A percentile compares a stretch with the other conserved stretches of the same genome.
Conservation (phyloP, 2,797 vertebrate genomes). For the Enteromius fasciolatus region DNA sequence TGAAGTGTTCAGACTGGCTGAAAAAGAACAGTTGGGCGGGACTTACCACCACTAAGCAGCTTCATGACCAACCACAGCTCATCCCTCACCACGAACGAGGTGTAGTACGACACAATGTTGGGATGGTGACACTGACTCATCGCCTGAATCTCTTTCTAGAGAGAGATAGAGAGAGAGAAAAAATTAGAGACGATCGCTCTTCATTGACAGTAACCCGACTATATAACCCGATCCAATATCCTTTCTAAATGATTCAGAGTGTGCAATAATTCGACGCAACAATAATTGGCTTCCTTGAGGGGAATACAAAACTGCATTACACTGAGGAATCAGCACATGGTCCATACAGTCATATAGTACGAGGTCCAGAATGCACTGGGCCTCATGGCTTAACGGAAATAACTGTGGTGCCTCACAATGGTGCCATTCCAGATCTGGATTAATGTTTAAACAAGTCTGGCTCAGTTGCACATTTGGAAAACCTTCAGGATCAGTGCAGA, state of each 20-base stretch:
- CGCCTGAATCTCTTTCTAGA: conserved; percentile 98
- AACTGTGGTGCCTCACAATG: conserved; percentile 17
- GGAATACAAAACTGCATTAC: neutral
- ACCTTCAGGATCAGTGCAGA: conserved; percentile 14
- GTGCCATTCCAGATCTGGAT: conserved; percentile 37
- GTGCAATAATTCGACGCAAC: neutral
- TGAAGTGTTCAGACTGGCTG: neutral
- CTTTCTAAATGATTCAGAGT: conserved; percentile 18
- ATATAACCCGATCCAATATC: neutral
- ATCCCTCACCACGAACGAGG: conserved; percentile 97
- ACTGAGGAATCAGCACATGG: neutral
- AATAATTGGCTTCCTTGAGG: neutral
- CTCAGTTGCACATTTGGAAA: conserved; percentile 24
- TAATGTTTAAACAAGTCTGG: conserved; percentile 40
- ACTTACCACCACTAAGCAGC: conserved; percentile 95
- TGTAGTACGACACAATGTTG: conserved; percentile 98
- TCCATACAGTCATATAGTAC: conserved; percentile 13
- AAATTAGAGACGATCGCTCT: neutral
- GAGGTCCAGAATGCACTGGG: conserved; percentile 25
- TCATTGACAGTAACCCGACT: neutral
- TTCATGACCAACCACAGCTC: conserved; percentile 99
- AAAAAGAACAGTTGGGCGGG: neutral
- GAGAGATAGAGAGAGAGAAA: conserved; percentile 47
- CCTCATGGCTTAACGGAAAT: conserved; percentile 37
- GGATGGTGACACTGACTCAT: conserved; percentile 99